phyloP scores from a whole-genome alignment of 2,888 invertebrate genomes.

The Drosophila fulvimacula region DNA sequence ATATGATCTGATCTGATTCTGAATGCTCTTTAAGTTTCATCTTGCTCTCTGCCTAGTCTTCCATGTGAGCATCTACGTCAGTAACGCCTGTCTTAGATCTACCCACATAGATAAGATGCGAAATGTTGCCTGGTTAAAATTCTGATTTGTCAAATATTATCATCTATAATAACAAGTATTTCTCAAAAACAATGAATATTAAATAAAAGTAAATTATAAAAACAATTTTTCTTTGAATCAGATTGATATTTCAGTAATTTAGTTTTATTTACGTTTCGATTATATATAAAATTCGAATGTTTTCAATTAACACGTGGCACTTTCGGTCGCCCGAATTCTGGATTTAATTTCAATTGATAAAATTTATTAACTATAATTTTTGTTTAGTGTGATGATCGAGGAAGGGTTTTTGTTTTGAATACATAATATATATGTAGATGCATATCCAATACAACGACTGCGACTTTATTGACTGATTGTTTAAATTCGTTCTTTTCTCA shows the following conservation, averaged over 20 bases:
- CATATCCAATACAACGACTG: conserved; percentile 14
- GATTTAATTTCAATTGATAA: neutral
- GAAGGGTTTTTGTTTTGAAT: neutral
- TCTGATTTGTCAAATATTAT: too few species aligned
- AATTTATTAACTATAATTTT: conserved; percentile 51
- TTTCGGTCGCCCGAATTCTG: neutral
- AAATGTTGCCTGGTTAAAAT: too few species aligned
- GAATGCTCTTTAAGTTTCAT: too few species aligned
- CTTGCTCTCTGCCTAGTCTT: too few species aligned
- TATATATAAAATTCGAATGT: neutral
- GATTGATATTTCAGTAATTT: neutral
- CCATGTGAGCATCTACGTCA: too few species aligned
- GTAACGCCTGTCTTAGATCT: too few species aligned
- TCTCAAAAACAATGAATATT: too few species aligned
- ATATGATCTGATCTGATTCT: too few species aligned
- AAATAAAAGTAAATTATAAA: too few species aligned
- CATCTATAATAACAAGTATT: too few species aligned
- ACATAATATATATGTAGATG: conserved; percentile 14
- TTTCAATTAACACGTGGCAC: neutral
- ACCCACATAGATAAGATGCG: too few species aligned
- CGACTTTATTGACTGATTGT: conserved; percentile 6
- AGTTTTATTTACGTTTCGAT: neutral
- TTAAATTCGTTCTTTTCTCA: neutral
- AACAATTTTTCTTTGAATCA: too few species aligned
- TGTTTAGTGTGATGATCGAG: conserved; percentile 1